Base-by-base conservation (phyloP, 1,140 invertebrate species). In the Nilaparvata lugens region DNA sequence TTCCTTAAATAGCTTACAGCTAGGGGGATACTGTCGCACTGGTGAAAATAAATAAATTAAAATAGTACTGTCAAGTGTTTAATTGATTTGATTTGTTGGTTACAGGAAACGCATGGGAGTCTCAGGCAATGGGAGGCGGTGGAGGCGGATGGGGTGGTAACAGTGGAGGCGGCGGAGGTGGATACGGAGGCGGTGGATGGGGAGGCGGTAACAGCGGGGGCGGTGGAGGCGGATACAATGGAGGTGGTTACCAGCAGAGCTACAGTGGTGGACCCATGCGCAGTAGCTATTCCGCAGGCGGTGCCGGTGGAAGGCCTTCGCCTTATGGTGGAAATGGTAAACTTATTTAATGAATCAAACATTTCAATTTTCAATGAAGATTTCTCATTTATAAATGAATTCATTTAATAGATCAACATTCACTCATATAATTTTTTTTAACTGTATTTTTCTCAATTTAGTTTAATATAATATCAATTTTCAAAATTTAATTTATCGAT, bases 61-160 rank as follows among this genome's bases (percentile, higher is more conserved):
- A n/a, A n/a, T n/a, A n/a, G n/a, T n/a, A n/a, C n/a, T n/a, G n/a
- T n/a, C n/a, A n/a, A n/a, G n/a, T n/a, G n/a, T 42, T 42, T 11
- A 42, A 42, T 42, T 13, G 11, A 42, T 42, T n/a, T 42, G 40
- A 48, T 48, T 48, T 48, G 9, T 18, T 9, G 9, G 3, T 21
- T 9, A 48, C 16, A 48, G 16, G 16, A 48, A 9, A 48, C 25
- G 25, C 7, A 4, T 48, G 43, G 21, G 21, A 18, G 3, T 48
- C 21, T n/a, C 51, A 68, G 66, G 31, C 67, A 66, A 52, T 67
- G 68, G 66, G 67, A 64, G 51, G 19, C 18, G 21, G 14, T 19
- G 51, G 28, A 1, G 31, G 55, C 18, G 55, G 55, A 40, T 18
- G n/a, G 14, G 21, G 16, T 3, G 55, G n/a, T 16, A 40, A 31